Evolutionary conservation across 2,113 vertebrate genomes (phyloP), one percentile per base, ranked within the genome.

Genomic region (Gulo gulo): DNA sequence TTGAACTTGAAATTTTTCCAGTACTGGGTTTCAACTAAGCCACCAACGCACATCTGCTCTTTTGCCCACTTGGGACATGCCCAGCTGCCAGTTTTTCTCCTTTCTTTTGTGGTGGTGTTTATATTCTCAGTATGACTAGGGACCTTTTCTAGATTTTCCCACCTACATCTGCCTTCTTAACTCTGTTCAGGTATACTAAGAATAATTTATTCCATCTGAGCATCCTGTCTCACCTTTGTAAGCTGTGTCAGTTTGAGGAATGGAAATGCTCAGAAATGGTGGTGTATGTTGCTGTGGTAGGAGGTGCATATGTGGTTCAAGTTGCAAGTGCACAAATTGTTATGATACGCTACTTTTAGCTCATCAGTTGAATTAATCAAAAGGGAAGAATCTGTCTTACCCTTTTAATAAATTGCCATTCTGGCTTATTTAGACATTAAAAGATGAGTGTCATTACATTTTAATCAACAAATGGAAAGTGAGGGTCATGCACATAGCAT

Each of bases 31-130:
- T 96, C 92, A 92, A 2, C 84, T 90, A 80, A 98, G 73, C 94
- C 79, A 94, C 57, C 96, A 95, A 85, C 0, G 15, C 82, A 95
- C 86, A 90, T 95, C 87, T 94, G 73, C 31, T 94, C 52, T 83
- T 78, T 89, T 96, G 91, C 92, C 88, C 73, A 95, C 93, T 94
- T 93, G 83, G 93, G 93, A 91, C 71, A 80, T 92, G 79, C 73
- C 73, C 94, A 96, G 90, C 76, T 97, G 90, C 90, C 94, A 83
- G 94, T 90, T 95, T 95, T 96, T 88, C 76, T 93, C n/a, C 61
- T 94, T 9, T 6, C n/a, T 91, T 95, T 95, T 61, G 73, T 82
- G 71, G 76, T 94, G 45, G 59, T 88, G 74, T 65, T 94, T 79
- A 67, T 93, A 39, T 89, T 78, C 88, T 63, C 59, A 71, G 29